Percentiles rank a stretch among this genome's conserved stretches.
Evolutionary conservation across 2,797 vertebrate genomes (phyloP).

Genomic region (Pyrrhura leucotis): DNA sequence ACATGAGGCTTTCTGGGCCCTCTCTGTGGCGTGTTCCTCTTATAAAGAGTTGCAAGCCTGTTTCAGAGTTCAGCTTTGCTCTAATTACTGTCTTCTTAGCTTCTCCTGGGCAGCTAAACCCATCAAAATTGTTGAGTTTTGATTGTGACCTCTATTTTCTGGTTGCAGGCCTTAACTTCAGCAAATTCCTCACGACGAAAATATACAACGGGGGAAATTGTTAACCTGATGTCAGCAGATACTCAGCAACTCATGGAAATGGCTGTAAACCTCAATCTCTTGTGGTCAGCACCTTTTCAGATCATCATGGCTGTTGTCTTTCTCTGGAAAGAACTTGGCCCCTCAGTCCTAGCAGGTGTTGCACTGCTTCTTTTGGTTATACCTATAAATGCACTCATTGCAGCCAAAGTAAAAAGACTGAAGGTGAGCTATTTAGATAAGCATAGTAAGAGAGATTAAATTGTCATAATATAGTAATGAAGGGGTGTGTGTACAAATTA

Average conservation of each 20-base stretch:
- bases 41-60: background rate
- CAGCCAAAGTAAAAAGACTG: conserved; percentile 60
- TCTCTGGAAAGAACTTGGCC: conserved; percentile 75
- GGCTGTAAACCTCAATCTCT: conserved; percentile 51
- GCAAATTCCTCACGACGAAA: conserved; percentile 52
- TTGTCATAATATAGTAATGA: background rate
- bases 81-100: background rate
- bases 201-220: conserved; percentile 60
- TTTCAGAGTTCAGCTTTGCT: background rate
- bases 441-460: background rate
- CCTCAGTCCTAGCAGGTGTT: conserved; percentile 62
- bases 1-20: background rate
- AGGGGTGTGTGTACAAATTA: background rate
- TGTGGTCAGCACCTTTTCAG: conserved; percentile 75
- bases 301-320: conserved; percentile 60
- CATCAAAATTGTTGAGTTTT: background rate
- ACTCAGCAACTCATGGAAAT: conserved; percentile 73
- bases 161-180: conserved; percentile 62
- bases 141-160: background rate
- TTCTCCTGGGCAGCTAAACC: background rate
- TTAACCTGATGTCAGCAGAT: conserved; percentile 71
- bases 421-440: conserved; percentile 60
- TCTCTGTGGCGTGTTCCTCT: background rate
- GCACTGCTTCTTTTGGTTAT: conserved; percentile 68
- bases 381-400: conserved; percentile 64